Evolutionary conservation across 2,797 vertebrate species (phyloP).

Genomic region (Pseudomugil tenellus): DNA sequence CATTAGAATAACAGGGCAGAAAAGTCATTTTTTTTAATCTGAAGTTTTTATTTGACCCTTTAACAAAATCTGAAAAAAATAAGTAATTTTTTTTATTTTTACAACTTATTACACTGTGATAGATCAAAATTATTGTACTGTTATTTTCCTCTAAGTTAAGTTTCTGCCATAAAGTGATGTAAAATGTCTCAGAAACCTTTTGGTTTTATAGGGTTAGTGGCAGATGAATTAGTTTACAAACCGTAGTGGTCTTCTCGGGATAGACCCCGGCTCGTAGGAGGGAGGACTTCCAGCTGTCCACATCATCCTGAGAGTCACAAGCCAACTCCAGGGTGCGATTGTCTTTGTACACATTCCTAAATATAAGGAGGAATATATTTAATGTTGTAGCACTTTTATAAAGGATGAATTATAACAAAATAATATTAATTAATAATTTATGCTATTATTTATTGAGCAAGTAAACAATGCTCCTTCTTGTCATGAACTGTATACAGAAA

Average conservation of each 20-base stretch:
- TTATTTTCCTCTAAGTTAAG: no score
- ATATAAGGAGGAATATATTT: not conserved
- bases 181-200: no score
- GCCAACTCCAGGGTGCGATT: constrained; percentile 95
- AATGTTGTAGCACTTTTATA: not conserved
- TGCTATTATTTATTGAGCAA: not conserved
- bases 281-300: constrained; percentile 98
- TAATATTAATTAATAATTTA: no score
- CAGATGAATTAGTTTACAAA: constrained; percentile 50
- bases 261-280: constrained; percentile 95
- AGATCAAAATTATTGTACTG: no score
- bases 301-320: constrained; percentile 94
- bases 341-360: constrained; percentile 98
- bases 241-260: constrained; percentile 88
- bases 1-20: no score
- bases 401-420: not conserved
- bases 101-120: no score
- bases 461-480: constrained; percentile 1
- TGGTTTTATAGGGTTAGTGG: no score
- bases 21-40: no score
- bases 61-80: no score
- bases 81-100: no score
- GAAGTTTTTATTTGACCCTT: no score
- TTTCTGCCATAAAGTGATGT: no score
- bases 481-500: not conserved